Evolutionary conservation across 2,888 invertebrate genomes (phyloP).

Genomic region (Drosophila mettleri): DNA sequence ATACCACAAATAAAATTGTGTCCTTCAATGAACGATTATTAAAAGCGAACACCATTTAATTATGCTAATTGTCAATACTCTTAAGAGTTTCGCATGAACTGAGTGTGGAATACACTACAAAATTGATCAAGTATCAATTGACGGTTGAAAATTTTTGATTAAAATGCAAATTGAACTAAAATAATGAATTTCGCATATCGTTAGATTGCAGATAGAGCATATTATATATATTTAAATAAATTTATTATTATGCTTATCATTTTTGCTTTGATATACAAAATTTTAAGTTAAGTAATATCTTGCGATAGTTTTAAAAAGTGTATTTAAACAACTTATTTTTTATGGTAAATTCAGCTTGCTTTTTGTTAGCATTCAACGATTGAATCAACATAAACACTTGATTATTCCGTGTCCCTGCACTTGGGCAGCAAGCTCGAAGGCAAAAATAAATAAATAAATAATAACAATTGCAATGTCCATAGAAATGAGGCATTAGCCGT

Average conservation of each 20-base stretch:
- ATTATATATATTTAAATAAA: too few species aligned
- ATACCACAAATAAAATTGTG: conserved; percentile 30
- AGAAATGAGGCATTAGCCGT: conserved; percentile 9
- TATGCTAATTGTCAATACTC: conserved; percentile 47
- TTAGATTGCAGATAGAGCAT: too few species aligned
- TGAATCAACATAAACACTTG: conserved; percentile 25
- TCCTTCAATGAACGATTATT: conserved; percentile 48
- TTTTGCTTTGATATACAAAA: too few species aligned
- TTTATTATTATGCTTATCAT: too few species aligned
- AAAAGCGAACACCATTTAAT: conserved; percentile 37
- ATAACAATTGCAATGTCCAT: conserved; percentile 10
- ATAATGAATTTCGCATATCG: too few species aligned
- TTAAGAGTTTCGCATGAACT: conserved; percentile 9
- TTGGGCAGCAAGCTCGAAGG: conserved; percentile 42
- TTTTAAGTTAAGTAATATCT: too few species aligned
- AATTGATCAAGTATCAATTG: too few species aligned
- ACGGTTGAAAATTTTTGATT: too few species aligned
- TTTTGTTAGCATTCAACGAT: conserved; percentile 27
- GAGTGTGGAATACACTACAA: background rate
- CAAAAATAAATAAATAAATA: background rate
- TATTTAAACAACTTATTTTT: conserved; percentile 18
- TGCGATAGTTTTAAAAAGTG: too few species aligned
- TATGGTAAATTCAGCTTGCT: conserved; percentile 3
- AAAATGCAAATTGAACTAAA: too few species aligned
- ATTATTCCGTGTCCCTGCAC: conserved; percentile 46